Evolutionary conservation across 2,888 invertebrate genomes (phyloP).

Genomic region (Caenorhabditis sinica): DNA sequence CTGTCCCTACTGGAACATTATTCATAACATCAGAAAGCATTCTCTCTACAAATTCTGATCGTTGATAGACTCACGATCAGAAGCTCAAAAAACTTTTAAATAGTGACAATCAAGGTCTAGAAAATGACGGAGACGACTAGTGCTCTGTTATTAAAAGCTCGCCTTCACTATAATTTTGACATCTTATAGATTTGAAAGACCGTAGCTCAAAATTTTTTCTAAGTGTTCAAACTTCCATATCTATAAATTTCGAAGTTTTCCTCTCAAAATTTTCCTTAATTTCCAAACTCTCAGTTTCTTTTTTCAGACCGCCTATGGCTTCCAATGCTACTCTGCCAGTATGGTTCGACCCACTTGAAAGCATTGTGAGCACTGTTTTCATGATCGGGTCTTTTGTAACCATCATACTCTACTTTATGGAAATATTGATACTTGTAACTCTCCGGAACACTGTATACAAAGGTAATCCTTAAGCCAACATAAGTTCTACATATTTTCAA

Average conservation of each 20-base stretch:
- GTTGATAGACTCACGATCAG: too few relatives aligned
- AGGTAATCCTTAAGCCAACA: conserved; percentile 24
- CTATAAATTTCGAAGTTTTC: neutral
- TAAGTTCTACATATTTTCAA: neutral
- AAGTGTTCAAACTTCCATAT: neutral
- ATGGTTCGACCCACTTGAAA: conserved; percentile 68
- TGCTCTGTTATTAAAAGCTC: neutral
- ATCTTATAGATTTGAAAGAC: neutral
- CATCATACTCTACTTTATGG: conserved; percentile 62
- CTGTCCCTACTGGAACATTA: too few relatives aligned
- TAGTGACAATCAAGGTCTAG: neutral
- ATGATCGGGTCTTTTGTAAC: conserved; percentile 65
- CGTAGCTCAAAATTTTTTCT: conserved; percentile 5
- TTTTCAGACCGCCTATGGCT: conserved; percentile 55
- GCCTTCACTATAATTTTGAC: neutral
- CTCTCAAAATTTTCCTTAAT: neutral
- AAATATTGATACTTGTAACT: conserved; percentile 66
- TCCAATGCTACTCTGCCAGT: conserved; percentile 66
- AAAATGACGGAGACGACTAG: neutral
- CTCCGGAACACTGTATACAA: conserved; percentile 64
- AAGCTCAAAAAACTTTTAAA: too few relatives aligned
- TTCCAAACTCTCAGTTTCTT: neutral
- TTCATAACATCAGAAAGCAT: too few relatives aligned
- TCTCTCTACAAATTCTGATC: too few relatives aligned
- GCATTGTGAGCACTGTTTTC: conserved; percentile 60